phyloP scores from a whole-genome alignment of 2,888 invertebrate species.

The Morpho deidamia region DNA sequence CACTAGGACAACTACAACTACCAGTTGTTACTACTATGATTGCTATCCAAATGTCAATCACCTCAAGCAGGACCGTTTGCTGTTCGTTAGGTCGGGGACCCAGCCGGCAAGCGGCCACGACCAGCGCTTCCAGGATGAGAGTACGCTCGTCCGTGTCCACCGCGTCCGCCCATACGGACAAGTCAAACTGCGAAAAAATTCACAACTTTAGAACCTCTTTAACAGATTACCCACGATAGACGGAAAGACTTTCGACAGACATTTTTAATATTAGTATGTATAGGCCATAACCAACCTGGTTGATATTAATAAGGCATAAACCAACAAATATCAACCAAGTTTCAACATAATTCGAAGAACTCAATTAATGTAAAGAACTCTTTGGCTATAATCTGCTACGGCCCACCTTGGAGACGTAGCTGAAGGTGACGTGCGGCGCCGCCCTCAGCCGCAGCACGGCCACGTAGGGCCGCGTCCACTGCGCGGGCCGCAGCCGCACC shows the following conservation, averaged over 20 bases:
- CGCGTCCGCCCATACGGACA: conserved; percentile 39
- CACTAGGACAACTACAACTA: too few relatives aligned
- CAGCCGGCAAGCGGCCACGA: conserved; percentile 35
- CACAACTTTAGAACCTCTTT: too few relatives aligned
- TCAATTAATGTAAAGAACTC: too few relatives aligned
- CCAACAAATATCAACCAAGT: too few relatives aligned
- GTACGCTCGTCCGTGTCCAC: conserved; percentile 32
- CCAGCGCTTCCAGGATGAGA: conserved; percentile 38
- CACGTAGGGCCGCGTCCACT: conserved; percentile 40
- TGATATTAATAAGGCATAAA: too few relatives aligned
- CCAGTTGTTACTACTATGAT: too few relatives aligned
- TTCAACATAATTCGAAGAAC: too few relatives aligned
- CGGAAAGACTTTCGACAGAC: too few relatives aligned
- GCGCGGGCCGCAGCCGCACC: conserved; percentile 26
- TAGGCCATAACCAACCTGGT: too few relatives aligned
- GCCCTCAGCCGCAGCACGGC: conserved; percentile 38
- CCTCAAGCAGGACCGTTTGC: conserved; percentile 46
- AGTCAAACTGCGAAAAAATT: conserved; percentile 41
- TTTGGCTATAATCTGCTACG: too few relatives aligned
- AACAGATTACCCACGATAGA: too few relatives aligned
- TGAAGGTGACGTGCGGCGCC: conserved; percentile 47
- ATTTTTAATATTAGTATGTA: too few relatives aligned
- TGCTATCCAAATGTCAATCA: conserved; percentile 14
- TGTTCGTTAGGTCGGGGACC: conserved; percentile 33
- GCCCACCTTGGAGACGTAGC: conserved; percentile 55